These are phyloP conservation scores for Oscheius sp. DNA, from an alignment of 1,140 invertebrate genomes.

Conservation along the genomic window DNA sequence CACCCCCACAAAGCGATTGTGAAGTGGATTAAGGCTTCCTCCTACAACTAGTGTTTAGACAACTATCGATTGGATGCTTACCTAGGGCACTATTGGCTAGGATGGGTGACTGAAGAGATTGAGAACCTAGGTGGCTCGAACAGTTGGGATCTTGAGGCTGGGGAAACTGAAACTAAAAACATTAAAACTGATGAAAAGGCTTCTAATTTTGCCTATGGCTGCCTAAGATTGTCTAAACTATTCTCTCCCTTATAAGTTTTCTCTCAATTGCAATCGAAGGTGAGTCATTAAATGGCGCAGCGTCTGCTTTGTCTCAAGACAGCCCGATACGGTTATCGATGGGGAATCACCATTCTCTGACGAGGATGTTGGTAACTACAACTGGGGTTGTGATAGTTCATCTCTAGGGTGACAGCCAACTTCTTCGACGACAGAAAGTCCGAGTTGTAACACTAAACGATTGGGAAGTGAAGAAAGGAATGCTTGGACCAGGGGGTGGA, in stretches of 20 bases:
- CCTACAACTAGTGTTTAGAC: neutral
- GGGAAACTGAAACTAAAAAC: neutral
- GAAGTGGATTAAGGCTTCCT: neutral
- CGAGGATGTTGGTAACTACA: slow-evolving; percentile 3
- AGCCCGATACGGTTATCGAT: no score
- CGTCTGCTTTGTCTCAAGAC: no score
- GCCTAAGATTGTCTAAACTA: no score
- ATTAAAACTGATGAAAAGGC: no score
- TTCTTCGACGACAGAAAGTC: no score
- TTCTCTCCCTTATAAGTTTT: no score
- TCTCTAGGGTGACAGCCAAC: neutral
- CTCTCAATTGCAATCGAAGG: no score
- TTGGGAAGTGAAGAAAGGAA: no score
- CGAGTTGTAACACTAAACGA: no score
- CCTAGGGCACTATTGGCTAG: neutral
- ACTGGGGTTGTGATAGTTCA: neutral
- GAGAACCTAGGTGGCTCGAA: neutral
- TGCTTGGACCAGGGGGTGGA: no score
- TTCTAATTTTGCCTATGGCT: no score
- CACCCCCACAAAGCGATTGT: neutral
- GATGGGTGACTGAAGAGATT: neutral
- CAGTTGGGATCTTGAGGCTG: neutral
- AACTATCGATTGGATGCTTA: neutral
- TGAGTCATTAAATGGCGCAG: no score
- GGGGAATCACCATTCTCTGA: neutral